Base-by-base conservation (phyloP, 2,888 invertebrate species). In the Julus scanicus region DNA sequence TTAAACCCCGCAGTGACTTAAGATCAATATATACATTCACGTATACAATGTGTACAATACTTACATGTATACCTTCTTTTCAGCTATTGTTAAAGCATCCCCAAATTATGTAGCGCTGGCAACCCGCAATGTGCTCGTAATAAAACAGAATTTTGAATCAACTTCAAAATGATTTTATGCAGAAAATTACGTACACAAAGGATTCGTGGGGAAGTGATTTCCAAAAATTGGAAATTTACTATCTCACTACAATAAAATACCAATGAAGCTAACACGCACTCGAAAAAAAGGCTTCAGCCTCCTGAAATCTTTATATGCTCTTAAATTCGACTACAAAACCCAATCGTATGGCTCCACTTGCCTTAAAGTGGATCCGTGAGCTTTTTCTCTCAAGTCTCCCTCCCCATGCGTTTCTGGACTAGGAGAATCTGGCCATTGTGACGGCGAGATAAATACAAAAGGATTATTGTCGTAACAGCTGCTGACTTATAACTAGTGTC, bases 401-500 rank as follows among this genome's bases (percentile, higher is more conserved):
- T 17, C n/a, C 15, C n/a, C 57, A 20, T 29, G 71, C 20, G 9
- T 29, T 71, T 20, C 71, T 29, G 71, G 71, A 71, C 71, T 71
- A 0, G 63, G 63, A 8, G 71, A 71, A 71, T 71, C 71, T 71
- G 71, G 71, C 29, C 71, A 71, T 71, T 71, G 71, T 71, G 63
- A 63, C 29, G 71, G 29, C 71, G 29, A 71, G 71, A 71, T 71
- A 71, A 29, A 71, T 71, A 71, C 71, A 71, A 71, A 71, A 71
- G 71, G 71, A 71, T 71, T 71, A 71, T 71, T 71, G 71, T 20
- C 71, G 71, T 71, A 71, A 29, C 71, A 71, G n/a, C 71, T 71
- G 71, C 71, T 71, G 71, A 71, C 71, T 71, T 71, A 71, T 71
- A 71, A 71, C 71, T 71, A 71, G 71, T n/a, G 71, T 9, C 71